These are phyloP conservation scores for Neolamprologus brichardi DNA, from an alignment of 2,113 vertebrate species.

Conservation along the genomic window DNA sequence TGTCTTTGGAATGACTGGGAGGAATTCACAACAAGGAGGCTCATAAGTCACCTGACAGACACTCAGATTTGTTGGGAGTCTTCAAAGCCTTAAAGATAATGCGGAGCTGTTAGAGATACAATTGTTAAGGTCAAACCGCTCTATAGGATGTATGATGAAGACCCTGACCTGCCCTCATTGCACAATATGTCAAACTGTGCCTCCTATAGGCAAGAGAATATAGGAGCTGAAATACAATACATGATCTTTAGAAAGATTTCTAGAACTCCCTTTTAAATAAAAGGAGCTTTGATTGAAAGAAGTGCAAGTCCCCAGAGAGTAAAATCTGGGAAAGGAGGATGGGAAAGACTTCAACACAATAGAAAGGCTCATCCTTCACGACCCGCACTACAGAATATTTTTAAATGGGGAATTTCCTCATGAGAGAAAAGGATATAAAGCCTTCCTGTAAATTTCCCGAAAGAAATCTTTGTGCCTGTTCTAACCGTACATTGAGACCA, in stretches of 20 bases:
- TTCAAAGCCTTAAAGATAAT: not conserved
- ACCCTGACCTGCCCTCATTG: not conserved
- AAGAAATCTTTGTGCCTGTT: not conserved
- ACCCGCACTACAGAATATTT: not conserved
- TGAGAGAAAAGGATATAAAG: not conserved
- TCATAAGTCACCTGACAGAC: slow-evolving; percentile 12
- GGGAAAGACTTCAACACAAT: not conserved
- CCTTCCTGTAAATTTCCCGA: not conserved
- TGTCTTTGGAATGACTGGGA: slow-evolving; percentile 20
- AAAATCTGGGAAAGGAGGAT: not conserved
- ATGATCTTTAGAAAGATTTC: not conserved
- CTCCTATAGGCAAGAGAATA: not conserved
- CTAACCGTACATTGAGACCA: not conserved
- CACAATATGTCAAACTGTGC: slow-evolving; percentile 1
- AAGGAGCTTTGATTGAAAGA: not conserved
- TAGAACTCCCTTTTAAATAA: not conserved
- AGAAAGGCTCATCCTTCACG: not conserved
- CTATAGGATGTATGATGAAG: not conserved
- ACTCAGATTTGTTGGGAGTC: not conserved
- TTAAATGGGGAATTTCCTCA: not conserved
- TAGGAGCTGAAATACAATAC: not conserved
- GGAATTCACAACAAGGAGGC: not conserved
- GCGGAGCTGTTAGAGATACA: not conserved
- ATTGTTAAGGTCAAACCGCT: not conserved
- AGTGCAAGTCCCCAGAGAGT: not conserved